Conservation (phyloP, 2,113 vertebrate genomes). For the Pollachius pollachius region DNA sequence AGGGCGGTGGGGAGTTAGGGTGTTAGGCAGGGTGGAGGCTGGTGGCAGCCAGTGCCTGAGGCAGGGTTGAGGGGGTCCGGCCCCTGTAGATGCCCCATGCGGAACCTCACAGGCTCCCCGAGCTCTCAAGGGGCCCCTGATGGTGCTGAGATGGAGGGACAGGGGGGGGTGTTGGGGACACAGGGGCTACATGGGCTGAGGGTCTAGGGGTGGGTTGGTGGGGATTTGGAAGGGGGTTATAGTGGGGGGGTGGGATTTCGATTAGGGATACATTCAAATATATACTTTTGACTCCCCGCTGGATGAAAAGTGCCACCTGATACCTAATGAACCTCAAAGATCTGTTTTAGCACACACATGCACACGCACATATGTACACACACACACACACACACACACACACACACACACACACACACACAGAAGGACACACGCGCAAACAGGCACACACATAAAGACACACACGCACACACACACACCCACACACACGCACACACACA, state of each 20-base stretch:
- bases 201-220: constrained; percentile 17
- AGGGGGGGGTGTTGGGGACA: constrained; percentile 47
- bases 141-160: constrained; percentile 19
- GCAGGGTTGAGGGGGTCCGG: constrained; percentile 72
- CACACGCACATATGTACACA: constrained; percentile 19
- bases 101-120: constrained; percentile 20
- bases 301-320: constrained; percentile 63
- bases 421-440: too few species aligned
- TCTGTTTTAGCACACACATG: background rate
- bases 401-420: constrained; percentile 13
- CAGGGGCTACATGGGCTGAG: constrained; percentile 52
- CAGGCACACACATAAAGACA: too few species aligned
- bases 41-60: constrained; percentile 71
- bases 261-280: constrained; percentile 58
- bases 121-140: constrained; percentile 51
- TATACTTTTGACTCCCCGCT: constrained; percentile 42
- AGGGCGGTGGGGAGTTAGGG: constrained; percentile 19
- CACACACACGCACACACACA: too few species aligned
- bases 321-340: constrained; percentile 57
- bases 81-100: constrained; percentile 64
- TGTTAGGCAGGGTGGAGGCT: constrained; percentile 65
- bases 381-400: constrained; percentile 18
- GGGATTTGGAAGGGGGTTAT: constrained; percentile 18
- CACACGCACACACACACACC: too few species aligned
- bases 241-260: constrained; percentile 50